phyloP scores from a whole-genome alignment of 2,888 invertebrate species.

The Noctua pronuba region DNA sequence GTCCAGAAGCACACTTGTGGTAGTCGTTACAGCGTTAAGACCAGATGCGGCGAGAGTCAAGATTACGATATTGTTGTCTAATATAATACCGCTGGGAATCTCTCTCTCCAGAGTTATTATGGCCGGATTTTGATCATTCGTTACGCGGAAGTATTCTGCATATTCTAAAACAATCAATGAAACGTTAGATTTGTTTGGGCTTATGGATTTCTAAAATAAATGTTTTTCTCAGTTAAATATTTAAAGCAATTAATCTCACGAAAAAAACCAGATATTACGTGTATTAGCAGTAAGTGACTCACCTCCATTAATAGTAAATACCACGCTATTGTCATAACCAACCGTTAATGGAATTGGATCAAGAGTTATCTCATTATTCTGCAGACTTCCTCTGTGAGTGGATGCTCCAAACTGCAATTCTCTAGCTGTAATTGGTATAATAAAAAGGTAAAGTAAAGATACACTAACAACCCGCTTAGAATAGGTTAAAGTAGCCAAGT shows the following conservation, averaged over 20 bases:
- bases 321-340: conserved; percentile 75
- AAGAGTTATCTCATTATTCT: conserved; percentile 70
- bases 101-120: conserved; percentile 64
- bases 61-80: conserved; percentile 76
- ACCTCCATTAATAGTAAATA: conserved; percentile 78
- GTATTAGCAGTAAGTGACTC: conserved; percentile 55
- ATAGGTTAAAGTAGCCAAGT: conserved; percentile 48
- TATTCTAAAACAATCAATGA: conserved; percentile 71
- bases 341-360: conserved; percentile 71
- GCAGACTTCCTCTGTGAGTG: conserved; percentile 76
- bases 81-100: conserved; percentile 76
- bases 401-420: conserved; percentile 77
- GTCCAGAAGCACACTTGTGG: conserved; percentile 78
- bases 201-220: neutral
- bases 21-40: conserved; percentile 73
- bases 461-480: conserved; percentile 11
- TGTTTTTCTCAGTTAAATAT: neutral
- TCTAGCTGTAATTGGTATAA: conserved; percentile 75
- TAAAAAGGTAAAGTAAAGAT: conserved; percentile 57
- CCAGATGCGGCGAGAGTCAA: conserved; percentile 79
- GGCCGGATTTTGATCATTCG: conserved; percentile 69
- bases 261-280: neutral
- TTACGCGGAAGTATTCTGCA: conserved; percentile 69
- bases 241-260: neutral
- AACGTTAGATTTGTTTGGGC: neutral